These are phyloP conservation scores for Meloidogyne exigua DNA, from an alignment of 1,140 invertebrate species.

Conservation along the genomic window DNA sequence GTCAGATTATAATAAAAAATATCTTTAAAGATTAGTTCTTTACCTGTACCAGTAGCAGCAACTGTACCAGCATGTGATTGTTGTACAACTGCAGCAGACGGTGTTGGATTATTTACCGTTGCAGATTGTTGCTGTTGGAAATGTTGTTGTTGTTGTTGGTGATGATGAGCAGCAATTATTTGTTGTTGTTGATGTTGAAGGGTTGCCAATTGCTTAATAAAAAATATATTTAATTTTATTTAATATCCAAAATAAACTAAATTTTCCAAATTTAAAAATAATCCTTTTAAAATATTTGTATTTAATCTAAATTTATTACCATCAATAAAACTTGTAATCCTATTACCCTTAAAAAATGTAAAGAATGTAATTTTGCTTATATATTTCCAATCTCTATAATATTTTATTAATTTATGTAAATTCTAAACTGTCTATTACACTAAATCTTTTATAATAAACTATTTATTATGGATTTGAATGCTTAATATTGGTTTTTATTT, in stretches of 20 bases:
- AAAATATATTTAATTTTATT: conserved; percentile 1
- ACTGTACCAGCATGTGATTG: conserved; percentile 9
- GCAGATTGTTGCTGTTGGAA: conserved; percentile 3
- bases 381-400: too few relatives aligned
- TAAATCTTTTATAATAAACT: neutral
- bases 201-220: conserved; percentile 20
- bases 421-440: neutral
- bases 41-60: conserved; percentile 1
- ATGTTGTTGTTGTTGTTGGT: conserved; percentile 32
- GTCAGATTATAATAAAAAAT: too few relatives aligned
- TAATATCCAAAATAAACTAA: neutral
- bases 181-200: conserved; percentile 34
- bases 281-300: too few relatives aligned
- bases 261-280: neutral
- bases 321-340: too few relatives aligned
- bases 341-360: too few relatives aligned
- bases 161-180: conserved; percentile 28
- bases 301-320: too few relatives aligned
- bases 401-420: too few relatives aligned
- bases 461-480: neutral
- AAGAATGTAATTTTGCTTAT: too few relatives aligned
- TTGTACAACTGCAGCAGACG: conserved; percentile 11
- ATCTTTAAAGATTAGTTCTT: too few relatives aligned
- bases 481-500: neutral
- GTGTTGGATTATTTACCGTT: neutral